These are phyloP conservation scores for Machimus rusticus DNA, from an alignment of 2,888 invertebrate species.

Conservation along the genomic window DNA sequence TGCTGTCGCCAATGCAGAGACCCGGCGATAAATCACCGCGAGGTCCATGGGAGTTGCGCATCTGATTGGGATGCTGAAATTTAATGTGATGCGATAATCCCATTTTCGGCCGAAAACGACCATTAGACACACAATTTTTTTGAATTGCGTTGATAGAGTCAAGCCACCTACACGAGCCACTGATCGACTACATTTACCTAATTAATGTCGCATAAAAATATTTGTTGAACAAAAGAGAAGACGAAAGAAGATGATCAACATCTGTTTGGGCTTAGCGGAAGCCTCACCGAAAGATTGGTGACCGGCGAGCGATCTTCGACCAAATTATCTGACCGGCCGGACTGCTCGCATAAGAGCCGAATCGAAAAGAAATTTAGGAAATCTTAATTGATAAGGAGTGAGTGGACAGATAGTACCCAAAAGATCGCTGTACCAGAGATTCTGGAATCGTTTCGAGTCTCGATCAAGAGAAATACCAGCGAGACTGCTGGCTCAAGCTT, in stretches of 20 bases:
- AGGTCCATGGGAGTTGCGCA: not conserved
- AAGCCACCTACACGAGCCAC: not conserved
- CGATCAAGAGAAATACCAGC: not conserved
- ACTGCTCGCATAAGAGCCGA: not conserved
- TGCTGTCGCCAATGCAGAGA: not conserved
- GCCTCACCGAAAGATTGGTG: not conserved
- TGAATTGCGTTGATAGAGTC: not conserved
- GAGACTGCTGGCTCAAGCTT: not conserved
- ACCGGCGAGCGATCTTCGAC: not conserved
- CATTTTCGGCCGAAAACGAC: not conserved
- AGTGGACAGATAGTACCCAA: not conserved
- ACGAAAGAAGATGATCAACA: not conserved
- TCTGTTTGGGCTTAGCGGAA: not conserved
- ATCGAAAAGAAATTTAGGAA: not conserved
- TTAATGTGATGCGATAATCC: constrained; percentile 12
- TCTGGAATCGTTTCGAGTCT: not conserved
- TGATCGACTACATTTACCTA: not conserved
- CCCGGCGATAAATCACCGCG: not conserved
- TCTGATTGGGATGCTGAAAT: not conserved
- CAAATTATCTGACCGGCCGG: not conserved
- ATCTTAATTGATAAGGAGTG: not conserved
- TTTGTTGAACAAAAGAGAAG: not conserved
- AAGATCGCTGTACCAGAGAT: not conserved
- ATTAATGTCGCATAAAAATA: constrained; percentile 10
- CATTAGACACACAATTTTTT: not conserved